Conservation (phyloP, 1,140 invertebrate genomes). For the Hylaeus anthracinus region DNA sequence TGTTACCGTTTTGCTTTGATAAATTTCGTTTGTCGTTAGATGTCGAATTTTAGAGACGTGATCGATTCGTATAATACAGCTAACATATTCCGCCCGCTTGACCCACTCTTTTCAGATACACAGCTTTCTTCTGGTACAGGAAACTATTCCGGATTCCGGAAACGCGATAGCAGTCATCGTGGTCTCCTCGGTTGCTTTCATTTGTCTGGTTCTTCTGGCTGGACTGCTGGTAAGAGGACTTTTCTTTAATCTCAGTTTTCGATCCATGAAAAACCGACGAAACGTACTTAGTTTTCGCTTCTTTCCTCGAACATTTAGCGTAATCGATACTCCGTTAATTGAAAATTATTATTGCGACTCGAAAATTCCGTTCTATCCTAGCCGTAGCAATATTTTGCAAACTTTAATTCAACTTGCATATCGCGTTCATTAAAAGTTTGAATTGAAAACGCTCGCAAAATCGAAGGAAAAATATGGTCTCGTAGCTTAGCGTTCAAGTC, state of each 20-base stretch:
- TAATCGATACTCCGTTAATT: too few relatives aligned
- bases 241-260: neutral
- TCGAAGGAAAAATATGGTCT: too few relatives aligned
- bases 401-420: too few relatives aligned
- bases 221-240: slow-evolving; percentile 83
- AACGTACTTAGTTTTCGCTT: neutral
- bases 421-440: too few relatives aligned
- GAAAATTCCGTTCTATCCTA: too few relatives aligned
- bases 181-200: slow-evolving; percentile 80
- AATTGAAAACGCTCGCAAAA: too few relatives aligned
- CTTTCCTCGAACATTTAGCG: neutral
- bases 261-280: neutral
- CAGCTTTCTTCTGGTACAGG: slow-evolving; percentile 76
- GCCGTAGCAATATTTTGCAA: too few relatives aligned
- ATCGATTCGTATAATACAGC: slow-evolving; percentile 16
- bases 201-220: slow-evolving; percentile 84
- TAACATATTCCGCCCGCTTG: slow-evolving; percentile 43
- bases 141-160: slow-evolving; percentile 72
- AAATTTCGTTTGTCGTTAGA: neutral
- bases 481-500: too few relatives aligned
- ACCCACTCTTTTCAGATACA: slow-evolving; percentile 69
- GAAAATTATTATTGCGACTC: too few relatives aligned
- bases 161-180: slow-evolving; percentile 81
- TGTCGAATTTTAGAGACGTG: neutral
- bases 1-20: too few relatives aligned